Evolutionary conservation across 2,113 vertebrate genomes (phyloP), one percentile per base, ranked within the genome.

Genomic region (Fukomys damarensis): DNA sequence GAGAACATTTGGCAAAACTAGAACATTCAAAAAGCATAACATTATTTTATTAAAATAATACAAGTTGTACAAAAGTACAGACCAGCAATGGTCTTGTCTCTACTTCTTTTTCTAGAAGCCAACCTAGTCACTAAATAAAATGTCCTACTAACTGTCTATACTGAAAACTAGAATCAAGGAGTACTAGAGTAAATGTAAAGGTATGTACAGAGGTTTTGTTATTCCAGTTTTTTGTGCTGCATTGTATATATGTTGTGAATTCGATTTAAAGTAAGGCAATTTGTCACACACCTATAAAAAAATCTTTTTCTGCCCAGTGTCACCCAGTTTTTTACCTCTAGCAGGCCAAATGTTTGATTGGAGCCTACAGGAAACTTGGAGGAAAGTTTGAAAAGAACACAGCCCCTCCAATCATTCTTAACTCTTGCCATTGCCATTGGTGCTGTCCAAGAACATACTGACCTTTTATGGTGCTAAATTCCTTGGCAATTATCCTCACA

Each of bases 281-380:
- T 89, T 95, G 35, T 87, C 35, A 77, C 52, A 90, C 1, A 70
- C 3, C 12, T 38, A 65, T 68, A 26, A 38, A n/a, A 74, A 66
- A 56, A 68, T 83, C 54, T 74, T 97, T 61, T 93, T 94, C 56
- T 96, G n/a, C 32, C 43, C 35, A 86, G 7, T 32, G 28, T 93
- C 59, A 72, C 26, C 46, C 66, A 43, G 2, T 61, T 94, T 89
- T 43, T 66, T 59, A 65, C 20, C 63, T 93, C 24, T 86, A 52
- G 28, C 46, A 89, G 9, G 17, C 38, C 13, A n/a, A 35, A 46
- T 46, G 35, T 88, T 89, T 87, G 56, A 80, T 79, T 91, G 63
- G 7, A 56, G 26, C 52, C 58, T 84, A 82, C 86, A 89, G 28
- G 58, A 46, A 72, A 83, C 16, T 86, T 68, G 6, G 35, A 77